Percentiles rank a stretch among this genome's conserved stretches.
These are phyloP conservation scores for Drosophila histrio DNA, from an alignment of 2,888 invertebrate genomes.

Conservation along the genomic window DNA sequence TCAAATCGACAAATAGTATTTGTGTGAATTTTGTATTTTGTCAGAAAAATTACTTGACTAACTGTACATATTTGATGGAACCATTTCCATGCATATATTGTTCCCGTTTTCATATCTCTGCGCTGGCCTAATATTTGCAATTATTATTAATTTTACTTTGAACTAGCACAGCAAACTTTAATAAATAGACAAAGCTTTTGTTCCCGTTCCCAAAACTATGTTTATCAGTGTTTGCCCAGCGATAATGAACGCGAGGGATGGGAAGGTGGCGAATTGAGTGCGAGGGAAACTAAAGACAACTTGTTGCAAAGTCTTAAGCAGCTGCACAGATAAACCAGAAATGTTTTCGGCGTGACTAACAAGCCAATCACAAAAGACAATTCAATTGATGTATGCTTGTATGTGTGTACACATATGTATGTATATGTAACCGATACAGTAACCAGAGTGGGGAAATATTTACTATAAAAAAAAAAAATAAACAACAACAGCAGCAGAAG, in stretches of 20 bases:
- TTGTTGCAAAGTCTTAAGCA: constrained; percentile 48
- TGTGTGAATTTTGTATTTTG: background rate
- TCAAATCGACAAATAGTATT: background rate
- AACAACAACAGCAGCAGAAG: too few relatives aligned
- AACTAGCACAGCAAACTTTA: background rate
- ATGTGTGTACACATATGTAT: background rate
- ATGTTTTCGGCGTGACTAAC: constrained; percentile 63
- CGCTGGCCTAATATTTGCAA: constrained; percentile 36
- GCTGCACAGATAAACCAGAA: constrained; percentile 61
- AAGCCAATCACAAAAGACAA: constrained; percentile 36
- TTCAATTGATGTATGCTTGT: constrained; percentile 34
- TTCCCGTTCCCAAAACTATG: constrained; percentile 37
- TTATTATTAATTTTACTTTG: constrained; percentile 46
- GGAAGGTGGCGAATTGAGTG: background rate
- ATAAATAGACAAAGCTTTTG: constrained; percentile 17
- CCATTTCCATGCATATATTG: background rate
- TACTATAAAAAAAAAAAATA: constrained; percentile 41
- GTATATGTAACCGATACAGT: constrained; percentile 59
- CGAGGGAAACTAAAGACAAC: constrained; percentile 36
- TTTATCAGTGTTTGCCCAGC: constrained; percentile 38
- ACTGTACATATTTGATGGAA: background rate
- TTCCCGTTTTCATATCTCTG: background rate
- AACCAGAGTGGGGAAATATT: constrained; percentile 56
- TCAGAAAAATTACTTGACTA: background rate
- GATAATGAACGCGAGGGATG: constrained; percentile 27